Conservation (phyloP, 2,797 vertebrate genomes). For the Coranthus polyacanthus region DNA sequence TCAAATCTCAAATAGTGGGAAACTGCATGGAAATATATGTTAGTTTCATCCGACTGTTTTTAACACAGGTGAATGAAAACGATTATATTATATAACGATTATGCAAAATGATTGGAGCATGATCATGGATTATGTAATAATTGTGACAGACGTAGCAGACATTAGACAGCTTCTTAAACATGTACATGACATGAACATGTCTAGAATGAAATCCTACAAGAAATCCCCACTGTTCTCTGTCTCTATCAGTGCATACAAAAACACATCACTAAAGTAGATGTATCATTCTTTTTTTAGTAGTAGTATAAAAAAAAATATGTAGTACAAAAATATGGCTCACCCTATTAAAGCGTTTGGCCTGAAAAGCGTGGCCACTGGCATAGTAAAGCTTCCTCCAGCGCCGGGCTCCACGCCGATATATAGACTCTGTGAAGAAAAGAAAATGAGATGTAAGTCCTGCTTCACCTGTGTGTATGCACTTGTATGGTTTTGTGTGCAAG, state of each 20-base stretch:
- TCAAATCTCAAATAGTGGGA: too few relatives aligned
- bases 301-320: too few relatives aligned
- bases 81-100: too few relatives aligned
- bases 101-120: too few relatives aligned
- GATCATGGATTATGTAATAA: too few relatives aligned
- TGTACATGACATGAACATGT: neutral
- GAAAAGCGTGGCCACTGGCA: constrained; percentile 97
- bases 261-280: neutral
- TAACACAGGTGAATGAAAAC: too few relatives aligned
- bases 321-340: too few relatives aligned
- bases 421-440: constrained; percentile 88
- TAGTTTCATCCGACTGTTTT: too few relatives aligned
- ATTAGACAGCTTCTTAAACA: constrained; percentile 26
- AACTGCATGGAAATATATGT: too few relatives aligned
- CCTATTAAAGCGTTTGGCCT: constrained; percentile 99
- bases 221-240: neutral
- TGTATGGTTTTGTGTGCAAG: neutral
- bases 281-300: neutral
- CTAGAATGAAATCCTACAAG: constrained; percentile 3
- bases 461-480: neutral
- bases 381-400: constrained; percentile 99
- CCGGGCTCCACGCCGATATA: constrained; percentile 96
- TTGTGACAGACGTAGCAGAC: too few relatives aligned
- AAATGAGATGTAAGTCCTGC: neutral
- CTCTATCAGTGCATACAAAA: constrained; percentile 11